Conservation (phyloP, 2,113 vertebrate species). For the Marmota monax region DNA sequence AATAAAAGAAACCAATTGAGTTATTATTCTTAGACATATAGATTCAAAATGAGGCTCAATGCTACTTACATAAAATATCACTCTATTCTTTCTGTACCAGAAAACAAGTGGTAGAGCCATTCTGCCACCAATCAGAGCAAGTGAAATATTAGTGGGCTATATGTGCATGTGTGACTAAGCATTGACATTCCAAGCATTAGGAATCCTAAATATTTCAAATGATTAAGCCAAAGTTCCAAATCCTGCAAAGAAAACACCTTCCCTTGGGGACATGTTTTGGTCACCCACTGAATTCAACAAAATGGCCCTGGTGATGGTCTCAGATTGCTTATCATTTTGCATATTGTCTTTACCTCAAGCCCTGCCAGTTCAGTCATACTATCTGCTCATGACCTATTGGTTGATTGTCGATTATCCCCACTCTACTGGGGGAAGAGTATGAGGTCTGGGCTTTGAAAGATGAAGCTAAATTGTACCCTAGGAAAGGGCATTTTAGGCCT, state of each 20-base stretch:
- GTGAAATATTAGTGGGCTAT: background rate
- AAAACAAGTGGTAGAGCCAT: background rate
- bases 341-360: background rate
- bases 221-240: slow-evolving; percentile 38
- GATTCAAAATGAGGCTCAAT: background rate
- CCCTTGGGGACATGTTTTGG: background rate
- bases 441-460: background rate
- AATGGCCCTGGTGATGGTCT: background rate
- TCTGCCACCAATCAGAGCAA: background rate
- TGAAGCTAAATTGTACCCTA: background rate
- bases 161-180: background rate
- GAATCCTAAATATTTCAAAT: background rate
- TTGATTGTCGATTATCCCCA: background rate
- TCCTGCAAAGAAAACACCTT: background rate
- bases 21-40: background rate
- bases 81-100: background rate
- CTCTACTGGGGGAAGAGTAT: background rate
- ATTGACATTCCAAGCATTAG: background rate
- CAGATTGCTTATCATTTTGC: background rate
- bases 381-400: background rate
- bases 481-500: background rate
- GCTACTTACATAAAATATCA: background rate
- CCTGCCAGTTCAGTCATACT: background rate
- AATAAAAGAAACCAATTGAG: background rate
- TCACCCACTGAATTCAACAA: background rate